phyloP scores from a whole-genome alignment of 1,140 invertebrate genomes.

The Drosophila sp. region DNA sequence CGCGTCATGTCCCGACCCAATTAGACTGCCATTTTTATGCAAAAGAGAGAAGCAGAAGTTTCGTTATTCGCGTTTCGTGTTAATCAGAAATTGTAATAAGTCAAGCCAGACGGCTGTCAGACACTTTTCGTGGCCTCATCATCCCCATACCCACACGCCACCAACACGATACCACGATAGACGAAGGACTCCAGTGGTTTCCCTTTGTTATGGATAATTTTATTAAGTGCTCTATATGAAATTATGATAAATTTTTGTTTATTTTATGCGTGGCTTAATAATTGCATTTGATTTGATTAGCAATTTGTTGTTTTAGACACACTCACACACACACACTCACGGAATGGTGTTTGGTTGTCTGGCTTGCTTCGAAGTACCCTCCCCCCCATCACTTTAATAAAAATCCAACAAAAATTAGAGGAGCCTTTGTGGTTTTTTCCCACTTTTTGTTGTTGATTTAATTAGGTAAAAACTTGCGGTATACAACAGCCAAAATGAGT shows the following conservation, averaged over 20 bases:
- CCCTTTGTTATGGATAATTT: slow-evolving; percentile 26
- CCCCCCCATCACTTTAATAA: background rate
- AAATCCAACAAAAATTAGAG: slow-evolving; percentile 6
- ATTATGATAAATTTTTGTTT: slow-evolving; percentile 45
- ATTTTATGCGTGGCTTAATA: slow-evolving; percentile 35
- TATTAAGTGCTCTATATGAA: slow-evolving; percentile 26
- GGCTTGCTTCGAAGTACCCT: background rate
- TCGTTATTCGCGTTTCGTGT: slow-evolving; percentile 37
- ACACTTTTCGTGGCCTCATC: background rate
- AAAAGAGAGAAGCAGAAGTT: slow-evolving; percentile 12
- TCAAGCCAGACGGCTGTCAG: slow-evolving; percentile 25
- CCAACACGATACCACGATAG: no score
- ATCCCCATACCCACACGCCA: no score
- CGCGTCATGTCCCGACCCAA: slow-evolving; percentile 45
- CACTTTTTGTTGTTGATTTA: slow-evolving; percentile 61
- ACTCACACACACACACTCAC: background rate
- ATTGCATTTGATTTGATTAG: slow-evolving; percentile 54
- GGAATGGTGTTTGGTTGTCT: background rate
- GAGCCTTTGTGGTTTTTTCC: slow-evolving; percentile 40
- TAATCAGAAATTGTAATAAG: slow-evolving; percentile 41
- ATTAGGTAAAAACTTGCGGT: slow-evolving; percentile 66
- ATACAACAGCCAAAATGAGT: slow-evolving; percentile 51
- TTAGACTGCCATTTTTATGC: slow-evolving; percentile 25
- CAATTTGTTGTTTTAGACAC: background rate
- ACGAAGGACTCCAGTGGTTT: slow-evolving; percentile 3